Evolutionary conservation across 2,888 invertebrate species (phyloP).

Genomic region (Ecdyonurus torrentis): DNA sequence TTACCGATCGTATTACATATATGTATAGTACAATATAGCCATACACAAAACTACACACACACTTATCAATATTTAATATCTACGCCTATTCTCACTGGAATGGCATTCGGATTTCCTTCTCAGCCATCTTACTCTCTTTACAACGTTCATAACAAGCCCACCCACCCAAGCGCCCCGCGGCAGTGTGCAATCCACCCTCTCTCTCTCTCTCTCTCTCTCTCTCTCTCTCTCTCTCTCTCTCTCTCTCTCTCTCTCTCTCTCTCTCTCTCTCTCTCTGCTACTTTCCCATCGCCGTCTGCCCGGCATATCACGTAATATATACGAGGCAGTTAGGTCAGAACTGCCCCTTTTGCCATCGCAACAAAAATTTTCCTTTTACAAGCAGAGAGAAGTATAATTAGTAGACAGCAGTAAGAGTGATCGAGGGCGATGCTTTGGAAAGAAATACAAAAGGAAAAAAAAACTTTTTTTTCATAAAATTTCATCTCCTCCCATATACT

Average conservation of each 20-base stretch:
- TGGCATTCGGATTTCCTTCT: background rate
- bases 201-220: too few species aligned
- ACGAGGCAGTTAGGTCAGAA: background rate
- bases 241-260: too few species aligned
- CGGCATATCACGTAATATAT: background rate
- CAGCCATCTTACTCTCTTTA: too few species aligned
- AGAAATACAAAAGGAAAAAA: background rate
- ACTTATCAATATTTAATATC: too few species aligned
- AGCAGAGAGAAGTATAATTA: background rate
- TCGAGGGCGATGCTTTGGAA: background rate
- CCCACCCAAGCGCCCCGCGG: too few species aligned
- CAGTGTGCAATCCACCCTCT: too few species aligned
- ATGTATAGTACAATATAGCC: too few species aligned
- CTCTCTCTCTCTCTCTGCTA: background rate
- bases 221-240: too few species aligned
- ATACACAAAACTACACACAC: too few species aligned
- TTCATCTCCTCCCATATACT: background rate
- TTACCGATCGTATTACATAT: too few species aligned
- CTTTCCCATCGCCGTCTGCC: background rate
- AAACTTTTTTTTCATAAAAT: background rate
- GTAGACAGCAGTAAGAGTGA: background rate
- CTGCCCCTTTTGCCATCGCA: background rate
- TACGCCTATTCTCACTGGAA: background rate
- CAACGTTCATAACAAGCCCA: too few species aligned
- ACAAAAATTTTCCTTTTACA: too few species aligned